Evolutionary conservation across 2,797 vertebrate species (phyloP), one percentile per base, ranked within the genome.

Genomic region (Enteromius anoplus): DNA sequence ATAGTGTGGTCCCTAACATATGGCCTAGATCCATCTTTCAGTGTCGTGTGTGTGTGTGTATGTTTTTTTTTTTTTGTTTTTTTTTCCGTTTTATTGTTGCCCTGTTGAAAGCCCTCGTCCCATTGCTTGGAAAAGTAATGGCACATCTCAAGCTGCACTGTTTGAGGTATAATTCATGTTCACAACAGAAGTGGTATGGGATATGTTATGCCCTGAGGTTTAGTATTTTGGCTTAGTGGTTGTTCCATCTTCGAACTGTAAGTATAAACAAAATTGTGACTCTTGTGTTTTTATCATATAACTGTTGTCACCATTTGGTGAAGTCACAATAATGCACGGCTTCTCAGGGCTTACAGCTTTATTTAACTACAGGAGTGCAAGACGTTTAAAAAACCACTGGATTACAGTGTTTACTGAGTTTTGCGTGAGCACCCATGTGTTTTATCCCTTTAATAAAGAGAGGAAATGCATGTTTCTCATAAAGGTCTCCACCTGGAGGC

Each of bases 291-390:
- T 29, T 19, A 71, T 49, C 26, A 29, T 40, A 55, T 69, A 58
- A 37, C 2, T 69, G 15, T 60, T 60, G 11, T 58, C 23, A 11
- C 8, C 5, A 11, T 23, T 68, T 75, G 32, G 49, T n/a, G 5
- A 53, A 53, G 19, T 55, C 12, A 60, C 40, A 37, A 1, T 11
- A 77, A 78, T 64, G 40, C 40, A 21, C 0, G 10, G 37, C 8
- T 42, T 14, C 86, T 86, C 85, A 87, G 91, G 89, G 88, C 88
- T 86, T 81, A 86, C 68, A 83, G 89, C 89, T 87, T 80, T 23
- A 62, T 49, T 49, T 2, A 45, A 32, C n/a, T 32, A 70, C 23
- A 60, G 7, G 19, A 23, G 26, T 32, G 45, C 77, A 40, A 68
- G 45, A 34, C 29, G 11, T 60, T 55, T 62, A 45, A 19, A 76